Percentiles rank a stretch among this genome's conserved stretches.
phyloP scores from a whole-genome alignment of 2,113 vertebrate species.

The Colistium nudipinnis region DNA sequence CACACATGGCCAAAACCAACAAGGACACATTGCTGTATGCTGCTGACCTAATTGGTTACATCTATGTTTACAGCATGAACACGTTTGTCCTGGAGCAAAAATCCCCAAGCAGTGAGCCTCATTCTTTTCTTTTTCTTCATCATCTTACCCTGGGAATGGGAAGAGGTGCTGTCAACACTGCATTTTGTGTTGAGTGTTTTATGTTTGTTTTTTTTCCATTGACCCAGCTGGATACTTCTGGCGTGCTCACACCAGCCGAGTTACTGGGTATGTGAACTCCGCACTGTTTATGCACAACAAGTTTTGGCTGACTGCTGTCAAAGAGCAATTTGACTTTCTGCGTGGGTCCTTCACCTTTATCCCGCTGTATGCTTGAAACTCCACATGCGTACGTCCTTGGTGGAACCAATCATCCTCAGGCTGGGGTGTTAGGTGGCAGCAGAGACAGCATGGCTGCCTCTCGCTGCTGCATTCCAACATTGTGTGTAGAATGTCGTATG shows the following conservation, averaged over 20 bases:
- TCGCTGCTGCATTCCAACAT: conserved; percentile 31
- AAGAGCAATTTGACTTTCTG: neutral
- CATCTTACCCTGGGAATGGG: neutral
- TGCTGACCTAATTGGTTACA: conserved; percentile 70
- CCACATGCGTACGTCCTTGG: neutral
- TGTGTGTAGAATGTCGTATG: conserved; percentile 13
- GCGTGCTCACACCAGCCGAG: conserved; percentile 72
- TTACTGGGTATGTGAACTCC: conserved; percentile 76
- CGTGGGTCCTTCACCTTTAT: conserved; percentile 10
- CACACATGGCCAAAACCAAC: conserved; percentile 64
- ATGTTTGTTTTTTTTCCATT: conserved; percentile 13
- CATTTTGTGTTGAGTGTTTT: neutral
- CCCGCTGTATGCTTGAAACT: conserved; percentile 16
- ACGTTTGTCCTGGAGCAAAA: conserved; percentile 60
- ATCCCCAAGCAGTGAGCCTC: conserved; percentile 46
- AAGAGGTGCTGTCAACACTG: neutral
- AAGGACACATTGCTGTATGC: conserved; percentile 52
- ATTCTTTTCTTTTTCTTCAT: neutral
- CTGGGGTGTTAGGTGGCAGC: conserved; percentile 17
- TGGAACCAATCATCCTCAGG: conserved; percentile 24
- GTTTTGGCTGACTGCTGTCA: neutral
- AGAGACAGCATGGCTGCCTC: conserved; percentile 6
- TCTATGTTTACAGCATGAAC: conserved; percentile 64
- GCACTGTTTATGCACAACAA: neutral
- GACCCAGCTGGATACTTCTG: conserved; percentile 66